A percentile compares a stretch with the other conserved stretches of the same genome.
phyloP scores from a whole-genome alignment of 2,797 vertebrate species.

The Pachyuromys duprasi region DNA sequence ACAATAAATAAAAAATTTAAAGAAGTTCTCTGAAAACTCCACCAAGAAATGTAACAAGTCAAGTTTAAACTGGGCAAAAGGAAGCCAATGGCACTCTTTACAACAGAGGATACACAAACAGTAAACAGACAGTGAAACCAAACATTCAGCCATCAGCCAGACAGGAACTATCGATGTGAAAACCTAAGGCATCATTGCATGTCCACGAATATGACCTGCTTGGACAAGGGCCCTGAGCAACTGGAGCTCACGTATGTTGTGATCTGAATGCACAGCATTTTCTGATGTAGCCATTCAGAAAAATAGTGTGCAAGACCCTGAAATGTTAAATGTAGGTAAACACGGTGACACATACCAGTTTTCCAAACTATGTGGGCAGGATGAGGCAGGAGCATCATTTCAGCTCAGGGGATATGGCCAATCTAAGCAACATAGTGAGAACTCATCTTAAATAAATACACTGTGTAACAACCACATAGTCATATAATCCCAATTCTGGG shows the following conservation, averaged over 20 bases:
- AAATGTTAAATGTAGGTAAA: neutral
- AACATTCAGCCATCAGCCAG: neutral
- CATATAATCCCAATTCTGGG: neutral
- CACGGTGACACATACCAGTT: neutral
- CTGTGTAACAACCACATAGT: neutral
- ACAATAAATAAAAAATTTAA: neutral
- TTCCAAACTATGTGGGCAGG: neutral
- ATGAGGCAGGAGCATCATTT: neutral
- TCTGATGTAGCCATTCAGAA: neutral
- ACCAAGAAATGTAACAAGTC: neutral
- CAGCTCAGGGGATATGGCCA: neutral
- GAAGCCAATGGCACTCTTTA: neutral
- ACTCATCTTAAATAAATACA: neutral
- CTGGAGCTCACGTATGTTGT: neutral
- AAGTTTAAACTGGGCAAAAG: slow-evolving; percentile 1
- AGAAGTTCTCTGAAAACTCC: neutral
- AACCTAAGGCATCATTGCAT: neutral
- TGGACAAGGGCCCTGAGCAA: neutral
- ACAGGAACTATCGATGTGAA: neutral
- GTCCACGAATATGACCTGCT: neutral
- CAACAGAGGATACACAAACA: neutral
- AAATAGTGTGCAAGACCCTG: neutral
- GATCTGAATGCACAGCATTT: neutral
- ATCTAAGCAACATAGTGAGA: neutral
- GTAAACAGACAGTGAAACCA: neutral